These are phyloP conservation scores for Drosophila hydei DNA, from an alignment of 1,140 invertebrate genomes.

Conservation along the genomic window DNA sequence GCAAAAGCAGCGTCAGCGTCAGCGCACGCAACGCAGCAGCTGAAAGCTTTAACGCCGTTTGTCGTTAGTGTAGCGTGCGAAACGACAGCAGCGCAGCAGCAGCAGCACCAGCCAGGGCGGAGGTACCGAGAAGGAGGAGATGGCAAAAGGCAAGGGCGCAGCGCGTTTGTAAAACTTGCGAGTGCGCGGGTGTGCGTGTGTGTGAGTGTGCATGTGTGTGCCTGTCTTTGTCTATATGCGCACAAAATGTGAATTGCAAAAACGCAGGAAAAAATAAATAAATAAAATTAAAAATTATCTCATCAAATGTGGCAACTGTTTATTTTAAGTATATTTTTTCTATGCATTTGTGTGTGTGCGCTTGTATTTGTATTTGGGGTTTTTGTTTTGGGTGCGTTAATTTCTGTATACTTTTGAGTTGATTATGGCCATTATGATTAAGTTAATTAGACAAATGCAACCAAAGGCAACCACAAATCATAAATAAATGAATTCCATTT, in stretches of 20 bases:
- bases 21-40: slow-evolving; percentile 70
- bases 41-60: slow-evolving; percentile 45
- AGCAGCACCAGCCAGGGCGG: too few relatives aligned
- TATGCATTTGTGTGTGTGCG: slow-evolving; percentile 14
- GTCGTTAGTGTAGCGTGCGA: slow-evolving; percentile 54
- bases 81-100: slow-evolving; percentile 22
- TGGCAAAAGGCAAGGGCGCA: slow-evolving; percentile 43
- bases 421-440: slow-evolving; percentile 39
- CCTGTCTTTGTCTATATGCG: slow-evolving; percentile 4
- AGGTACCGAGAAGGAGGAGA: not conserved
- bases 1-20: slow-evolving; percentile 52
- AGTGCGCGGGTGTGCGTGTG: slow-evolving; percentile 32
- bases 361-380: slow-evolving; percentile 22
- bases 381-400: slow-evolving; percentile 32
- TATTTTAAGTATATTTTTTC: slow-evolving; percentile 37
- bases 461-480: slow-evolving; percentile 24
- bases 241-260: slow-evolving; percentile 65
- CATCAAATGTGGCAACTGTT: slow-evolving; percentile 56
- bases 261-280: slow-evolving; percentile 70
- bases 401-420: slow-evolving; percentile 28
- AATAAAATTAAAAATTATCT: slow-evolving; percentile 77
- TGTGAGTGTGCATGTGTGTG: not conserved
- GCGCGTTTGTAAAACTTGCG: slow-evolving; percentile 48
- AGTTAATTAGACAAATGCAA: slow-evolving; percentile 38
- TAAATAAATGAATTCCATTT: slow-evolving; percentile 41